These are phyloP conservation scores for Notodromas monacha DNA, from an alignment of 2,888 invertebrate species.

Conservation along the genomic window DNA sequence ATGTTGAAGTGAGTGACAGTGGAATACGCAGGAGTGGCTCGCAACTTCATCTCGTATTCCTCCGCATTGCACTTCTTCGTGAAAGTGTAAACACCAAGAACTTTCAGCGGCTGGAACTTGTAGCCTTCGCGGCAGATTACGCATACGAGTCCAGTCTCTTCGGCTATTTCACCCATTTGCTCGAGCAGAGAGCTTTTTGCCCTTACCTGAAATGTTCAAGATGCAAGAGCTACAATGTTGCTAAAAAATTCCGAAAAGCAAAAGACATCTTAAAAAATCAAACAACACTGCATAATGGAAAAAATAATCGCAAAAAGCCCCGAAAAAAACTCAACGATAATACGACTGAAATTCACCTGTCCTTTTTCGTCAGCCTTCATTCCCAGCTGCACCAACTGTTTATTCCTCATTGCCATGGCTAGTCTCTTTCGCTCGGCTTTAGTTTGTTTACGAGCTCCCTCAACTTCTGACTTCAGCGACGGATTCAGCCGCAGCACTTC, in stretches of 20 bases:
- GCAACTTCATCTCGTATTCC: constrained; percentile 51
- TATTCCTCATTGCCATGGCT: constrained; percentile 90
- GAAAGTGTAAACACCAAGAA: constrained; percentile 81
- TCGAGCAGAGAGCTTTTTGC: constrained; percentile 53
- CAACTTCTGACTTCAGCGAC: constrained; percentile 42
- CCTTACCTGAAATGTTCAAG: too few species aligned
- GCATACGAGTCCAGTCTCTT: constrained; percentile 78
- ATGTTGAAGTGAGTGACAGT: constrained; percentile 95
- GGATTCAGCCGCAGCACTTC: constrained; percentile 21
- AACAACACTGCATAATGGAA: too few species aligned
- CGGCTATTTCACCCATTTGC: constrained; percentile 56
- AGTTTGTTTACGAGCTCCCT: constrained; percentile 71
- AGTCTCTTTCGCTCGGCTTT: constrained; percentile 80
- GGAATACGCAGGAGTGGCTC: constrained; percentile 25
- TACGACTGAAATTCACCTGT: constrained; percentile 42
- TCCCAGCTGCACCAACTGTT: constrained; percentile 72
- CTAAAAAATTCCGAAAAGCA: constrained; percentile 5
- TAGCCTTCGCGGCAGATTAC: constrained; percentile 95
- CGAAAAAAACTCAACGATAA: constrained; percentile 4
- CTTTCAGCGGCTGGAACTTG: constrained; percentile 67
- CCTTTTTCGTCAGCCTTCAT: constrained; percentile 80
- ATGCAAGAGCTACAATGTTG: constrained; percentile 14
- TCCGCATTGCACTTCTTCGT: constrained; percentile 79
- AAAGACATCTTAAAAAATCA: constrained; percentile 1
- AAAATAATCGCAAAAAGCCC: too few species aligned